Base-by-base conservation (phyloP, 2,113 vertebrate species). In the Atractosteus spatula region DNA sequence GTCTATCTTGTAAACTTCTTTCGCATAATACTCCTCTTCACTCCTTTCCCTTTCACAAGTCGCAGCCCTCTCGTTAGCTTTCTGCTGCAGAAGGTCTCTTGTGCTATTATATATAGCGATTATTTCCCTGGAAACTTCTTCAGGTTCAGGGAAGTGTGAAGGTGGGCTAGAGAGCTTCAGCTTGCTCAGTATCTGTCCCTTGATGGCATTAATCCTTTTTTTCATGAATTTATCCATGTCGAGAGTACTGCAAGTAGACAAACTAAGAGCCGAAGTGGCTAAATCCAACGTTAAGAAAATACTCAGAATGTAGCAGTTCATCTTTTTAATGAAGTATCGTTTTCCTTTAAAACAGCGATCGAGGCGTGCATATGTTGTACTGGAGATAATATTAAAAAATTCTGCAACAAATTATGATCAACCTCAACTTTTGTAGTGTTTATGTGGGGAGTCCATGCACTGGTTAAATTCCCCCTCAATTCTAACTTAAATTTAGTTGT, bases 31-130 rank as follows among this genome's bases (percentile, higher is more conserved):
- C 71, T 98, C 95, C 92, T 98, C 93, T 72, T 98, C 93, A 83
- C 94, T 91, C 74, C 94, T 86, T 90, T 98, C 94, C 17, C 94
- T 89, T 78, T 98, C 97, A 71, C 97, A 99, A 80, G 94, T 93
- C 83, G 86, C 89, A 55, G 95, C 96, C 74, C 96, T 87, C 69
- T 95, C 94, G 91, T 96, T 96, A 71, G 96, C 96, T 80, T 86
- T 92, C 90, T 98, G 96, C 83, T 95, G 95, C 82, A 99, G 89
- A 85, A 99, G 93, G 93, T 99, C 97, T 78, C 96, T 84, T 16
- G 97, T 99, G 87, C 96, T 98, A 91, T 98, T 99, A 88, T 98
- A 98, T 86, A 98, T 97, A 74, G 96, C 94, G 45, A 98, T 92
- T 79, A 99, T 95, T 88, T 99, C 96, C 85, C 87, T 91, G 77